Conservation (phyloP, 2,113 vertebrate species). For the Fulmarus glacialis region DNA sequence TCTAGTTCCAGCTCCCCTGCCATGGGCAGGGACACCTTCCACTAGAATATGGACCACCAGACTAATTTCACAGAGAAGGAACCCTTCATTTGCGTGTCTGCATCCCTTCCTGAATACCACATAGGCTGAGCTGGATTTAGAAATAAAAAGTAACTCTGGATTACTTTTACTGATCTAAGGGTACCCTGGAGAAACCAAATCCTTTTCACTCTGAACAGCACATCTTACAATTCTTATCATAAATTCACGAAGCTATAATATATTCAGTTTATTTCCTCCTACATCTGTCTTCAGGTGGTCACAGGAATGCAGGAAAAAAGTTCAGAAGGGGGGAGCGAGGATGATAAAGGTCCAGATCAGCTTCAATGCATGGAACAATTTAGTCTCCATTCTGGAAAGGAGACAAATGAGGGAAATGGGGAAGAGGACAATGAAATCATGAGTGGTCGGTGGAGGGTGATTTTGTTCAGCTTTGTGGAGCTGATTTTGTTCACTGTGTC, state of each 20-base stretch:
- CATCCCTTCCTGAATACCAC: background rate
- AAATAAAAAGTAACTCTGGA: background rate
- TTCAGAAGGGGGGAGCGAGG: background rate
- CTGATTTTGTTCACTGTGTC: background rate
- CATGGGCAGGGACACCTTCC: background rate
- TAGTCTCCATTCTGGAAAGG: background rate
- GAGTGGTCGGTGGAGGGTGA: background rate
- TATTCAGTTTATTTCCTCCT: background rate
- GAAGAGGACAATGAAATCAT: background rate
- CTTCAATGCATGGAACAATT: background rate
- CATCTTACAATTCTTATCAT: background rate
- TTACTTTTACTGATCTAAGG: background rate
- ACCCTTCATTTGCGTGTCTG: background rate
- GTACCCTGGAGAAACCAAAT: background rate
- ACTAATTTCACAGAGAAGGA: background rate
- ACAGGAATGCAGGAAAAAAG: background rate
- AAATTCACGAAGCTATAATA: background rate
- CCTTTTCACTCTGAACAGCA: background rate
- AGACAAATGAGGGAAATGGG: background rate
- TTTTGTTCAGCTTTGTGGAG: background rate
- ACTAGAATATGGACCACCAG: background rate
- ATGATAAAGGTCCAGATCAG: background rate
- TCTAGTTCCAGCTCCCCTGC: background rate
- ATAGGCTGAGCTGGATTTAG: background rate
- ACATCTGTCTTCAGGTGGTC: background rate